phyloP scores from a whole-genome alignment of 92 coral and sea anemone genomes.

The Bergia puertoricense region DNA sequence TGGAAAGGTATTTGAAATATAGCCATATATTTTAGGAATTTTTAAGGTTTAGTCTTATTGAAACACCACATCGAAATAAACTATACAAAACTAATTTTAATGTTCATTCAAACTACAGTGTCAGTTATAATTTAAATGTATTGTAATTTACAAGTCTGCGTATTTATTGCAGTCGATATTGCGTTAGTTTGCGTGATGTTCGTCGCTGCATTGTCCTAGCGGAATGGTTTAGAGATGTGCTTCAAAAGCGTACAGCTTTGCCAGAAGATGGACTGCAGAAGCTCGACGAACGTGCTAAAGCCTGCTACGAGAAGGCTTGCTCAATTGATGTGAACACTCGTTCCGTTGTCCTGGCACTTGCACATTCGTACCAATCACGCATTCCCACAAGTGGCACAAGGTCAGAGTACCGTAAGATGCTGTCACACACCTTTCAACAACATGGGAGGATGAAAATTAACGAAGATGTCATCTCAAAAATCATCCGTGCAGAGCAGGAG shows the following conservation, averaged over 20 bases:
- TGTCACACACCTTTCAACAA: constrained; percentile 36
- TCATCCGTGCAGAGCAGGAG: constrained; percentile 61
- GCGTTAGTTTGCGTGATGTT: constrained; percentile 86
- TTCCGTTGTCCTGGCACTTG: constrained; percentile 75
- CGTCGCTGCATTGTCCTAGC: constrained; percentile 79
- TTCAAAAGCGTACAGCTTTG: constrained; percentile 42
- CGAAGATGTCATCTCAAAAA: constrained; percentile 44
- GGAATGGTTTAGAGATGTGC: constrained; percentile 65
- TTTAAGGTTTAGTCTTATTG: no score
- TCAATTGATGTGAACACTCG: constrained; percentile 41
- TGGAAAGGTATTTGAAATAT: no score
- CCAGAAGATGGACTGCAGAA: constrained; percentile 11
- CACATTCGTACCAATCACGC: constrained; percentile 78
- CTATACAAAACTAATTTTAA: no score
- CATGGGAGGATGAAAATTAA: not conserved
- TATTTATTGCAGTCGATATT: constrained; percentile 51
- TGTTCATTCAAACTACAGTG: no score
- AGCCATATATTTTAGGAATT: no score
- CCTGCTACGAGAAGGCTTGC: constrained; percentile 26
- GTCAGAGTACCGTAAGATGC: constrained; percentile 32
- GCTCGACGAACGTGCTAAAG: constrained; percentile 6
- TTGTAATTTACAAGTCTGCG: not conserved
- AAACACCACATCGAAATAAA: not conserved
- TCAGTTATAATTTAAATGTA: no score
- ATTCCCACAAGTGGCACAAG: constrained; percentile 59